Conservation (phyloP, 92 coral and sea anemone species). For the Bergia sp. region DNA sequence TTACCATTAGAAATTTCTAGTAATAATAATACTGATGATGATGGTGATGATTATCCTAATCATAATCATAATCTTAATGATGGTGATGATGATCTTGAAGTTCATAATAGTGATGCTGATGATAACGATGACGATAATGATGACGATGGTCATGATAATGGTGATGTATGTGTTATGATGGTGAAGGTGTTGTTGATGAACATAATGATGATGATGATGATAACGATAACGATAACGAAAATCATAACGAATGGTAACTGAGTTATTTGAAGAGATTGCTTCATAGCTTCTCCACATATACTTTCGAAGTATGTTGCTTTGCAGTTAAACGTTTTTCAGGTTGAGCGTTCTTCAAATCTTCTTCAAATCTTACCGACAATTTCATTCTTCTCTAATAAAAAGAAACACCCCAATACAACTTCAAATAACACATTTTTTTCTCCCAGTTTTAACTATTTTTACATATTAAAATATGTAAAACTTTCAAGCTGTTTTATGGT, state of each 20-base stretch:
- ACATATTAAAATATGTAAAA: no score
- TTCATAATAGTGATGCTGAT: slow-evolving; percentile 8
- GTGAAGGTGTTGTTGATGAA: neutral
- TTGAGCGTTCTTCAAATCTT: no score
- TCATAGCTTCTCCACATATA: no score
- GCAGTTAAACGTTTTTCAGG: no score
- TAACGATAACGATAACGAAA: neutral
- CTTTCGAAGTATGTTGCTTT: no score
- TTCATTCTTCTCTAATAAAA: no score
- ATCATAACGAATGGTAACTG: neutral
- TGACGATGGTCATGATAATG: neutral
- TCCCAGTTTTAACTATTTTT: no score
- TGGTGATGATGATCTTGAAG: neutral
- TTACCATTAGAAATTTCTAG: neutral
- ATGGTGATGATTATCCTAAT: neutral
- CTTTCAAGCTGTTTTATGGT: neutral
- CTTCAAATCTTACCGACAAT: no score
- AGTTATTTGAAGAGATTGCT: no score
- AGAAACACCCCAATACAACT: no score
- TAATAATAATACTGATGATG: neutral
- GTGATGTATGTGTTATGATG: neutral
- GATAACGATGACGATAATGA: neutral
- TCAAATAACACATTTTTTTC: no score
- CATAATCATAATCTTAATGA: neutral
- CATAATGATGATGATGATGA: neutral